A percentile compares a stretch with the other conserved stretches of the same genome.
Evolutionary conservation across 2,113 vertebrate species (phyloP).

Genomic region (Platichthys flesus): DNA sequence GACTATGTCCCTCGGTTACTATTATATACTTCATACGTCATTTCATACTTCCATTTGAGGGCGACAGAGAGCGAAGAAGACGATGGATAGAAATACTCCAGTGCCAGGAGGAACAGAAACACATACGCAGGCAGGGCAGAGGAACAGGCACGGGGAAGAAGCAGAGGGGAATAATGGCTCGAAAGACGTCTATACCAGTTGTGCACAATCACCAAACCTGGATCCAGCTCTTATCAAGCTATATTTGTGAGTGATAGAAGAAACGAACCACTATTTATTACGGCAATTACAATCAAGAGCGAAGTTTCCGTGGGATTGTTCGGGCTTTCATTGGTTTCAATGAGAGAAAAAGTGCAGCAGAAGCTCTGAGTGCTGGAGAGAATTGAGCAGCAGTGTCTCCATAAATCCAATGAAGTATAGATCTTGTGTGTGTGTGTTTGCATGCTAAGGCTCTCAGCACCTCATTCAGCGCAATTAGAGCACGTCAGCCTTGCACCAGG

Average conservation of each 20-base stretch:
- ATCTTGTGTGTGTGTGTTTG: conserved; percentile 8
- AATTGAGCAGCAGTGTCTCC: conserved; percentile 21
- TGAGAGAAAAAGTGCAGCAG: conserved; percentile 15
- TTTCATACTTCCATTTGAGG: conserved; percentile 14
- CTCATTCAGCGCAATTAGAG: conserved; percentile 69
- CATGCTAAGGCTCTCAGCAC: conserved; percentile 26
- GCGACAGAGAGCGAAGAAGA: background rate
- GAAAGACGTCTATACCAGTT: no score
- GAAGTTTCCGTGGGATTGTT: conserved; percentile 20
- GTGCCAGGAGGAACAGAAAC: background rate
- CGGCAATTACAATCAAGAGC: conserved; percentile 23
- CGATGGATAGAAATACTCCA: background rate
- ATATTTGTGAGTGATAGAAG: conserved; percentile 45
- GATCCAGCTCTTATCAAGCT: background rate
- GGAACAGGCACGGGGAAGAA: background rate
- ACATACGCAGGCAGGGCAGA: background rate
- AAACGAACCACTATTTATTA: background rate
- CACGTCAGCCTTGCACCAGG: conserved; percentile 31
- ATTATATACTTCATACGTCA: background rate
- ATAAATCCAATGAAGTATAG: conserved; percentile 52
- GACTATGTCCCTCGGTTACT: background rate
- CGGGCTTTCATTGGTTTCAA: conserved; percentile 52
- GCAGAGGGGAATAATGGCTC: background rate
- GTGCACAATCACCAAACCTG: conserved; percentile 19
- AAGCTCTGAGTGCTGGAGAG: background rate